A percentile compares a stretch with the other conserved stretches of the same genome.
These are phyloP conservation scores for Notoglanidium macrostoma DNA, from an alignment of 2,797 vertebrate genomes.

Conservation along the genomic window DNA sequence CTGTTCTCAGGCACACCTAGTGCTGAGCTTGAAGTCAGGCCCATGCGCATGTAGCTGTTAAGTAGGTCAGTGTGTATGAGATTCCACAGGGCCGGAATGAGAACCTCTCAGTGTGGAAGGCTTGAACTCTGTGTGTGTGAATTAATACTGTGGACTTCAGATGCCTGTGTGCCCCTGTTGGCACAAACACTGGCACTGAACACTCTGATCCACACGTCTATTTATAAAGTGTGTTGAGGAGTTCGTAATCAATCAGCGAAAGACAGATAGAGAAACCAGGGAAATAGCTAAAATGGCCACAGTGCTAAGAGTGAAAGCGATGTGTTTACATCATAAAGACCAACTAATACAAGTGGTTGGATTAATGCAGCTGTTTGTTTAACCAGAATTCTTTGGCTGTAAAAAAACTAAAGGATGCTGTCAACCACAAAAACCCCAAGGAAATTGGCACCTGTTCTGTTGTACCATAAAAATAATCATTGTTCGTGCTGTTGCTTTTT, in stretches of 20 bases:
- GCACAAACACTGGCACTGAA: conserved; percentile 72
- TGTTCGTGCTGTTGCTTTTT: not conserved
- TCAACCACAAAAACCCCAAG: not conserved
- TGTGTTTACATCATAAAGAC: not conserved
- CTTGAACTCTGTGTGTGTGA: conserved; percentile 38
- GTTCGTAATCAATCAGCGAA: conserved; percentile 68
- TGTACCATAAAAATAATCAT: not conserved
- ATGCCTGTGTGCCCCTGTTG: conserved; percentile 68
- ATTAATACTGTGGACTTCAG: conserved; percentile 62
- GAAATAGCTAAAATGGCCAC: not conserved
- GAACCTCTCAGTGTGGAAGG: conserved; percentile 50
- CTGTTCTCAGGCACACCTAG: conserved; percentile 62
- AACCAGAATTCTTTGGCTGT: not conserved
- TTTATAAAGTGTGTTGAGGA: conserved; percentile 76
- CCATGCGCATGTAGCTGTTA: conserved; percentile 56
- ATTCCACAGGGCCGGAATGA: conserved; percentile 53
- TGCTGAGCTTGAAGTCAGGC: conserved; percentile 56
- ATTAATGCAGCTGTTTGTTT: not conserved
- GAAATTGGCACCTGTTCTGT: not conserved
- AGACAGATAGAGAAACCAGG: conserved; percentile 56
- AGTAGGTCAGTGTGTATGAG: conserved; percentile 67
- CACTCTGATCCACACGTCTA: conserved; percentile 71
- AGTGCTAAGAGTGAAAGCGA: not conserved
- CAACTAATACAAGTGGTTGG: not conserved
- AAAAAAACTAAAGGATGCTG: not conserved